A percentile compares a stretch with the other conserved stretches of the same genome.
Evolutionary conservation across 2,888 invertebrate species (phyloP).

Genomic region (Cylloceria caligata): DNA sequence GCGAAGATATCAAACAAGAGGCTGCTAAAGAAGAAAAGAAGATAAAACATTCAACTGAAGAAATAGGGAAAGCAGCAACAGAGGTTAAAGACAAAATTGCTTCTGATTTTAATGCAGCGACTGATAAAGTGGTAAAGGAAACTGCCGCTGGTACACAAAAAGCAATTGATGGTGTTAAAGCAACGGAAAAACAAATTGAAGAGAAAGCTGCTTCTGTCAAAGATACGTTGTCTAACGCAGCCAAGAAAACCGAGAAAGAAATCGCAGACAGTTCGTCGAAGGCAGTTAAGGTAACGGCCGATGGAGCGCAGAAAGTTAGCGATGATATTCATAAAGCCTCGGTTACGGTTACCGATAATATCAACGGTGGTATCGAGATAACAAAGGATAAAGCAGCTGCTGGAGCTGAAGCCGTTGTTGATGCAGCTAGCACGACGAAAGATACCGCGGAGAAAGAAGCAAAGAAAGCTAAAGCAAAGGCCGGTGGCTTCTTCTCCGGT

Average conservation of each 20-base stretch:
- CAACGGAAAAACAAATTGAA: constrained; percentile 84
- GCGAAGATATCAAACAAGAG: constrained; percentile 63
- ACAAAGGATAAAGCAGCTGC: constrained; percentile 59
- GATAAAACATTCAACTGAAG: constrained; percentile 47
- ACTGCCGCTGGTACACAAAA: constrained; percentile 31
- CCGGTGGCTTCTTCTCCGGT: constrained; percentile 70
- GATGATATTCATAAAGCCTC: constrained; percentile 79
- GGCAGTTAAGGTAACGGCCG: constrained; percentile 82
- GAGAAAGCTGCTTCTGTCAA: constrained; percentile 78
- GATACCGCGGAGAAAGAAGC: constrained; percentile 52
- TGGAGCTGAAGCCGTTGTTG: constrained; percentile 38
- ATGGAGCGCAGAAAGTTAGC: constrained; percentile 53
- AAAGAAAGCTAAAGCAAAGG: constrained; percentile 69
- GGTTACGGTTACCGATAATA: constrained; percentile 65
- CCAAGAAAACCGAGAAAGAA: constrained; percentile 83
- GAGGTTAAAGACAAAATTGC: constrained; percentile 75
- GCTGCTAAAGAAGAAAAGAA: constrained; percentile 56
- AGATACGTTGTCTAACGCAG: constrained; percentile 80
- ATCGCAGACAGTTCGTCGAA: constrained; percentile 78
- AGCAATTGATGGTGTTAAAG: constrained; percentile 85
- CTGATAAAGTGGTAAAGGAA: constrained; percentile 65
- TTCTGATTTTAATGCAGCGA: constrained; percentile 58
- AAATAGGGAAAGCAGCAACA: constrained; percentile 38
- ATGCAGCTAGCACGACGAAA: constrained; percentile 49
- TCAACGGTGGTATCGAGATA: constrained; percentile 64